Evolutionary conservation across 2,888 invertebrate genomes (phyloP), one percentile per base, ranked within the genome.

Genomic region (Thelaira solivaga): DNA sequence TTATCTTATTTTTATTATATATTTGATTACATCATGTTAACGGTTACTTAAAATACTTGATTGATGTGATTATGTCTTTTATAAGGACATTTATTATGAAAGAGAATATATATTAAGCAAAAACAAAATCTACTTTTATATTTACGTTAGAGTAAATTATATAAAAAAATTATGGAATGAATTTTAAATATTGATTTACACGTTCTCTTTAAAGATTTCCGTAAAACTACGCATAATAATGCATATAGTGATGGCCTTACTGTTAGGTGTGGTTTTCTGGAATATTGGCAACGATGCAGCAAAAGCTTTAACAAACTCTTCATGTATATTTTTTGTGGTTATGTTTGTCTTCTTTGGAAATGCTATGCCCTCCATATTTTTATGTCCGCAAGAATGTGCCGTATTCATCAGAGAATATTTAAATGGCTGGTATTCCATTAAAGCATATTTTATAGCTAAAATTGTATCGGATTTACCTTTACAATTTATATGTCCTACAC

Each of bases 311-410:
- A 94, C 96, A 87, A 98, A 97, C 87, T 94, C 94, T 82, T 96
- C 96, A 86, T 95, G 94, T 85, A 90, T 97, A 45, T 97, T 96
- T 90, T 98, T 96, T 89, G 93, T 94, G 77, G 92, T 96, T 59
- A 93, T 98, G 91, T 98, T 98, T 89, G 91, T 97, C 53, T 96
- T 97, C 93, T 95, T 96, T 86, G 97, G 96, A 11, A 95, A 97
- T 6, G 95, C 97, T 84, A 97, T 96, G 91, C 94, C 96, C 7
- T 94, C 96, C 49, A 93, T 95, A 53, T 92, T 97, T 47, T 94
- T 94, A 68, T 97, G 97, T 91, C 95, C 96, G 29, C 90, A 93
- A 84, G 95, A 96, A 89, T 91, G 96, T 85, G 92, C 93, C 10
- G 92, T 96, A 18, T 92, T 96, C 76, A 91, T 93, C 6, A 90